Conservation (phyloP, 2,888 invertebrate genomes). For the Diloba caeruleocephala region DNA sequence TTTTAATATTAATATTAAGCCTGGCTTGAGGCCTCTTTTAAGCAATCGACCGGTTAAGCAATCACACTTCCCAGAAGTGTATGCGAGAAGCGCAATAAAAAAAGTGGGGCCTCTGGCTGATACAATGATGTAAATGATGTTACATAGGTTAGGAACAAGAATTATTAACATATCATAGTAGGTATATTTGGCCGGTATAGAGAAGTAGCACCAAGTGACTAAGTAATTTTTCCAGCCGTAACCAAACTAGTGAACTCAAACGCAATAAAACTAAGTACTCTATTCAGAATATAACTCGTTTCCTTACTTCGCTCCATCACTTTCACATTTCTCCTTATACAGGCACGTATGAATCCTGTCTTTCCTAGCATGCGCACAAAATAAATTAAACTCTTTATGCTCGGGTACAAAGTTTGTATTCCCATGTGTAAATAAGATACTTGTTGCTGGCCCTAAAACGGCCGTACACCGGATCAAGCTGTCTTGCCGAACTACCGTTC, state of each 20-base stretch:
- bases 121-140: no score
- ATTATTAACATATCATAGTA: neutral
- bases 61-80: no score
- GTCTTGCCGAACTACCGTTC: slow-evolving; percentile 81
- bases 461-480: slow-evolving; percentile 81
- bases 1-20: no score
- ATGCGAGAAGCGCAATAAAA: no score
- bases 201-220: slow-evolving; percentile 5
- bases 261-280: slow-evolving; percentile 66
- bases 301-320: slow-evolving; percentile 70
- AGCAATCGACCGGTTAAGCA: no score
- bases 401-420: slow-evolving; percentile 68
- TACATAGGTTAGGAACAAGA: no score
- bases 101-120: no score
- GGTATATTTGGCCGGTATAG: slow-evolving; percentile 1
- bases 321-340: slow-evolving; percentile 76
- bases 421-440: slow-evolving; percentile 67
- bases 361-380: slow-evolving; percentile 43
- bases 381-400: slow-evolving; percentile 66
- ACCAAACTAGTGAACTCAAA: slow-evolving; percentile 26
- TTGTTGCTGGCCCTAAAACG: slow-evolving; percentile 83
- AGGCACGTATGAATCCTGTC: slow-evolving; percentile 74
- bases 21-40: no score
- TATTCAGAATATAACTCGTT: slow-evolving; percentile 61
- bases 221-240: slow-evolving; percentile 17